Conservation (phyloP, 2,888 invertebrate species). For the Acleris holmiana region DNA sequence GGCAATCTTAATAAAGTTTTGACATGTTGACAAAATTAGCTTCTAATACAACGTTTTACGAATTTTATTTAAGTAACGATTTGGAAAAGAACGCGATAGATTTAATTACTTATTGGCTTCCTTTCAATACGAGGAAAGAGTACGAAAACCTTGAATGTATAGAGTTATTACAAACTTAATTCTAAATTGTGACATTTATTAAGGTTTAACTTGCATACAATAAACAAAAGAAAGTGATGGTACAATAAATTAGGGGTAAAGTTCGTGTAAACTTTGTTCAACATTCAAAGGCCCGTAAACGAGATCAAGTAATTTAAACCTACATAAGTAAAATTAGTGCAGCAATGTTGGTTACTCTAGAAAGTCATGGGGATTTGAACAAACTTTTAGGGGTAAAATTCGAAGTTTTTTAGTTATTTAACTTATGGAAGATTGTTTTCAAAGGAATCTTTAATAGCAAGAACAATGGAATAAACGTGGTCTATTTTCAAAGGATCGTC, state of each 20-base stretch:
- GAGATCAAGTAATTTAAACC: slow-evolving; percentile 80
- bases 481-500: slow-evolving; percentile 46
- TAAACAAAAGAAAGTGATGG: slow-evolving; percentile 72
- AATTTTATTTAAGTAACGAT: too few species aligned
- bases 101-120: too few species aligned
- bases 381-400: slow-evolving; percentile 48
- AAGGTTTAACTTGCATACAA: slow-evolving; percentile 64
- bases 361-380: slow-evolving; percentile 62
- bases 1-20: background rate
- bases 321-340: slow-evolving; percentile 79
- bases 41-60: too few species aligned
- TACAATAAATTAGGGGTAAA: slow-evolving; percentile 81
- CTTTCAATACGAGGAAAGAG: too few species aligned
- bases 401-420: background rate
- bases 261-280: slow-evolving; percentile 76
- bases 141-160: too few species aligned
- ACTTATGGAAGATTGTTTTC: background rate
- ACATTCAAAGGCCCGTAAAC: slow-evolving; percentile 80
- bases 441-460: background rate
- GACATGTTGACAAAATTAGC: background rate
- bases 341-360: slow-evolving; percentile 69
- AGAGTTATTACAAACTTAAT: background rate
- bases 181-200: slow-evolving; percentile 50
- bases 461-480: slow-evolving; percentile 4
- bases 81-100: too few species aligned